Evolutionary conservation across 2,888 invertebrate genomes (phyloP).

Genomic region (Spodoptera picta): DNA sequence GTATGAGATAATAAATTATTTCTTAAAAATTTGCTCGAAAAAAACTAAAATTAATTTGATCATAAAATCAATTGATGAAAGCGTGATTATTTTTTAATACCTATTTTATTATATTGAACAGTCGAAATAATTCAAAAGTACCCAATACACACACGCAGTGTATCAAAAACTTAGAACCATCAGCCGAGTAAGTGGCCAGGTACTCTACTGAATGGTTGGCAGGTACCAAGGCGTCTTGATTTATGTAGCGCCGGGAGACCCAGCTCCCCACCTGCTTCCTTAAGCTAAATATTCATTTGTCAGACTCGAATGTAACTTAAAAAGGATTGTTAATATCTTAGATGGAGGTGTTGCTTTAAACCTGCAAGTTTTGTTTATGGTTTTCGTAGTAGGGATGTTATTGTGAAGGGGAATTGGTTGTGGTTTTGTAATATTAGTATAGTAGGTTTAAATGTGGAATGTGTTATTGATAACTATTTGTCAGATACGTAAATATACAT

Average conservation of each 20-base stretch:
- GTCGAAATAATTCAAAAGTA: no score
- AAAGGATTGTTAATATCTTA: constrained; percentile 86
- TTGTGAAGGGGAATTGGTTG: constrained; percentile 43
- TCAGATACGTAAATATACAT: no score
- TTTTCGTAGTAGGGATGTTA: constrained; percentile 34
- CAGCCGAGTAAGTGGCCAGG: constrained; percentile 49
- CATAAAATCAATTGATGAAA: no score
- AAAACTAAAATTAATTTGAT: no score
- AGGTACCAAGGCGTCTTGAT: constrained; percentile 70
- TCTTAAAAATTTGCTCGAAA: no score
- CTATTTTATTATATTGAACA: no score
- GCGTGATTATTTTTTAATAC: no score
- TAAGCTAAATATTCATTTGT: constrained; percentile 84
- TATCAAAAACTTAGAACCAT: constrained; percentile 34
- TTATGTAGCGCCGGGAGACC: constrained; percentile 71
- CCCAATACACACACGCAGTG: constrained; percentile 3
- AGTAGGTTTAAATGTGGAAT: constrained; percentile 20
- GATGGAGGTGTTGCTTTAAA: constrained; percentile 72
- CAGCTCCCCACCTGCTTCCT: constrained; percentile 75
- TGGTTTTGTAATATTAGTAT: constrained; percentile 38
- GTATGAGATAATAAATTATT: no score
- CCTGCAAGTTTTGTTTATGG: constrained; percentile 71
- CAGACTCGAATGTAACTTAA: constrained; percentile 81
- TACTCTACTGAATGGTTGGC: constrained; percentile 38
- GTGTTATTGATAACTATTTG: no score